A percentile compares a stretch with the other conserved stretches of the same genome.
Conservation (phyloP, 2,113 vertebrate genomes). For the Arvicanthis niloticus region DNA sequence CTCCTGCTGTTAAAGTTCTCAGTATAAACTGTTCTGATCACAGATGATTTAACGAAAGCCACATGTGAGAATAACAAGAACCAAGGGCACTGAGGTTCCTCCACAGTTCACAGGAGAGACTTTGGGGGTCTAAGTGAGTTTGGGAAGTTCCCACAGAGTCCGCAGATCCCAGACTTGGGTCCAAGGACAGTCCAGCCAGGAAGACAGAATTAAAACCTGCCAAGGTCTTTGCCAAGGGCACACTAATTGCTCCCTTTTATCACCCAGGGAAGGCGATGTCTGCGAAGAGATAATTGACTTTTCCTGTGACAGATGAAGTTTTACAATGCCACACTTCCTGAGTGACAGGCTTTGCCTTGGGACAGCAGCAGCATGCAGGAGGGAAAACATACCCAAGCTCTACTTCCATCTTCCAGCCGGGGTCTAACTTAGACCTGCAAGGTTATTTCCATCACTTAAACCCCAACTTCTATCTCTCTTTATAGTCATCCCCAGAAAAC, state of each 20-base stretch:
- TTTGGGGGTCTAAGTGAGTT: neutral
- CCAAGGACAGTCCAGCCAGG: neutral
- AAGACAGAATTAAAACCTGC: neutral
- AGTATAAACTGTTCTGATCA: neutral
- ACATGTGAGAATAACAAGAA: neutral
- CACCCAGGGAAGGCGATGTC: neutral
- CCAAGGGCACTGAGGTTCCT: neutral
- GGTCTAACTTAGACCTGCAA: neutral
- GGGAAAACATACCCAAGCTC: neutral
- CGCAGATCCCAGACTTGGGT: neutral
- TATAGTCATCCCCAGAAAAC: neutral
- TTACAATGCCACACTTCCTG: neutral
- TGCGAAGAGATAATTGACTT: constrained; percentile 51
- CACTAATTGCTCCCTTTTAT: constrained; percentile 47
- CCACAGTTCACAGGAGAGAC: neutral
- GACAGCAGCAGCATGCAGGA: neutral
- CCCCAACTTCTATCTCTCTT: neutral
- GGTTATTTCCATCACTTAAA: neutral
- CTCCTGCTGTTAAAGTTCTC: neutral
- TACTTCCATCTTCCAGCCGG: fast-evolving
- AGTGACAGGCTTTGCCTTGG: constrained; percentile 39
- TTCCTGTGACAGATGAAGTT: constrained; percentile 1
- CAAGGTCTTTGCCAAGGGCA: constrained; percentile 48
- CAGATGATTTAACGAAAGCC: neutral
- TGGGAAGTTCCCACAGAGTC: neutral